A percentile compares a stretch with the other conserved stretches of the same genome.
phyloP scores from a whole-genome alignment of 1,140 invertebrate species.

The Formica exsecta region DNA sequence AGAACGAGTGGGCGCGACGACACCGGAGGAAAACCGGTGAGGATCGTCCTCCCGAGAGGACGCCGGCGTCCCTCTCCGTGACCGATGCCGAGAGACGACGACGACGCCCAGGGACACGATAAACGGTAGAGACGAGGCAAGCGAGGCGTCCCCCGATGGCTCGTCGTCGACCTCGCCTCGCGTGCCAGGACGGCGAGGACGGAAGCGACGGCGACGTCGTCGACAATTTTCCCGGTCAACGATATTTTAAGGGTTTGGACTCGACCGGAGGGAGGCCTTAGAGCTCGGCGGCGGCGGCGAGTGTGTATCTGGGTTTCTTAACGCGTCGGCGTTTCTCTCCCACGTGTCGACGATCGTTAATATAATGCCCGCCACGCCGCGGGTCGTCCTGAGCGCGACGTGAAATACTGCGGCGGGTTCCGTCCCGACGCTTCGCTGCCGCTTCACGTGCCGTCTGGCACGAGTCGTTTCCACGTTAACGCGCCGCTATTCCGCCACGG shows the following conservation, averaged over 20 bases:
- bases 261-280: background rate
- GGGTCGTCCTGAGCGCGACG: slow-evolving; percentile 32
- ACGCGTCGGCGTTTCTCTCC: slow-evolving; percentile 30
- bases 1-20: slow-evolving; percentile 41
- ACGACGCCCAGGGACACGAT: slow-evolving; percentile 4
- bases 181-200: slow-evolving; percentile 27
- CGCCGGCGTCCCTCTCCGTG: slow-evolving; percentile 12
- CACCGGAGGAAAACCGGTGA: slow-evolving; percentile 23
- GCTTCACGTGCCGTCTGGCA: slow-evolving; percentile 55
- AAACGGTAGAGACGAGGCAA: slow-evolving; percentile 26
- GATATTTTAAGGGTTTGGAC: slow-evolving; percentile 7
- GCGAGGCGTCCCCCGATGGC: background rate
- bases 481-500: slow-evolving; percentile 52
- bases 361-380: slow-evolving; percentile 18
- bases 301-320: background rate
- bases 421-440: slow-evolving; percentile 57
- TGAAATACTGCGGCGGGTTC: slow-evolving; percentile 59
- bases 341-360: slow-evolving; percentile 51
- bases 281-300: too few species aligned
- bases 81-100: slow-evolving; percentile 20
- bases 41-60: slow-evolving; percentile 30
- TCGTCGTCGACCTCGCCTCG: slow-evolving; percentile 28
- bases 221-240: slow-evolving; percentile 30
- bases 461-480: slow-evolving; percentile 59
- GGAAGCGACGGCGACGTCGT: slow-evolving; percentile 9